Conservation (phyloP, 2,888 invertebrate genomes). For the Ceramica pisi region DNA sequence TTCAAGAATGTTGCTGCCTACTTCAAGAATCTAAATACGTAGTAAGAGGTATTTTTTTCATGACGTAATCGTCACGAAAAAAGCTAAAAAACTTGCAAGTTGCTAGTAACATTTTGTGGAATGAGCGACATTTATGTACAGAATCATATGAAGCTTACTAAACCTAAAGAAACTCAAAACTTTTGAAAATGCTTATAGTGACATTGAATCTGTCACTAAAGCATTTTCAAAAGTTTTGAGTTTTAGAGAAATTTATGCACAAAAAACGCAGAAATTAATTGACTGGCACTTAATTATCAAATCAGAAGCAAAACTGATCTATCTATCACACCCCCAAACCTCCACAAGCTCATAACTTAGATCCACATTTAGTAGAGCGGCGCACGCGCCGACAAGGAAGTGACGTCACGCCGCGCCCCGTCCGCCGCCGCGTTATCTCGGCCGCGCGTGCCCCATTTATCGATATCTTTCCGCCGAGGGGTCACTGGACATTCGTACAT, state of each 20-base stretch:
- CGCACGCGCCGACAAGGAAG: conserved; percentile 85
- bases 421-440: conserved; percentile 78
- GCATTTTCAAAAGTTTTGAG: no score
- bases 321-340: neutral
- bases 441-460: conserved; percentile 77
- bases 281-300: no score
- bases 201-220: no score
- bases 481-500: conserved; percentile 67
- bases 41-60: neutral
- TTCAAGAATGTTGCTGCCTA: neutral
- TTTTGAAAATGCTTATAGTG: no score
- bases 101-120: neutral
- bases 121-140: neutral
- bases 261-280: neutral
- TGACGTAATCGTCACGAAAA: neutral
- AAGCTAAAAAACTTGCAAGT: neutral
- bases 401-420: conserved; percentile 82
- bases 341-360: conserved; percentile 33
- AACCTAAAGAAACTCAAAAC: no score
- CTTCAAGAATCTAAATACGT: no score
- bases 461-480: conserved; percentile 74
- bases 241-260: no score
- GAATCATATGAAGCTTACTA: no score
- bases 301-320: no score
- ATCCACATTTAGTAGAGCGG: conserved; percentile 66